These are phyloP conservation scores for Scaptomyza montana DNA, from an alignment of 1,140 invertebrate species.

Conservation along the genomic window DNA sequence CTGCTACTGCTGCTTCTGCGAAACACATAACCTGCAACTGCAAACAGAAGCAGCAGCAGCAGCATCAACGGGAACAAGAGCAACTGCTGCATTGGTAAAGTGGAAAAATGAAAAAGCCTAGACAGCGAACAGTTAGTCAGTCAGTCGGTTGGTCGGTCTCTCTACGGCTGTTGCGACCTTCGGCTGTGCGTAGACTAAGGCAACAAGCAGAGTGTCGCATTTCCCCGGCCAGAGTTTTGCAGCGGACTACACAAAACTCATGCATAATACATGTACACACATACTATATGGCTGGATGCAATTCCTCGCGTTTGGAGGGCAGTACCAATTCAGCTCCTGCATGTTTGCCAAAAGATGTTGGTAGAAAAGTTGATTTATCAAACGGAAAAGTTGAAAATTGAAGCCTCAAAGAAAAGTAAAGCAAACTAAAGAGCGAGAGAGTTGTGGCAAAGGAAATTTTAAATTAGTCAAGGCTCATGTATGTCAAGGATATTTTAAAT, in stretches of 20 bases:
- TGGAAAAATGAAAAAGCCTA: conserved; percentile 23
- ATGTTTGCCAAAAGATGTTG: conserved; percentile 12
- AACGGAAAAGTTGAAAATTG: conserved; percentile 35
- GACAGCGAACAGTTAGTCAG: conserved; percentile 33
- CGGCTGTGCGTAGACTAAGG: conserved; percentile 33
- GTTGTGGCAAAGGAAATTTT: conserved; percentile 56
- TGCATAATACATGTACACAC: neutral
- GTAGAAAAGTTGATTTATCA: conserved; percentile 14
- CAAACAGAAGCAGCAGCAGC: conserved; percentile 1
- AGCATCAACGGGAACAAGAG: conserved; percentile 2
- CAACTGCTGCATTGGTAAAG: conserved; percentile 8
- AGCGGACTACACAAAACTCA: conserved; percentile 8
- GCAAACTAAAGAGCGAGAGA: neutral
- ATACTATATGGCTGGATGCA: neutral
- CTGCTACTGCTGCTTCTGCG: conserved; percentile 12
- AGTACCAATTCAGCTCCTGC: neutral
- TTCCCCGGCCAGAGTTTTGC: conserved; percentile 19
- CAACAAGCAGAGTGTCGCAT: conserved; percentile 28
- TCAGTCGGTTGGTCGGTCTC: neutral
- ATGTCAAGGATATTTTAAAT: conserved; percentile 53
- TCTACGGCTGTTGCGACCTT: conserved; percentile 13
- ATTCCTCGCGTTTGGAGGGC: neutral
- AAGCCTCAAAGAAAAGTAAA: conserved; percentile 25
- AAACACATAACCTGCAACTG: conserved; percentile 12
- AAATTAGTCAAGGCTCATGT: conserved; percentile 37